Percentiles rank a stretch among this genome's conserved stretches.
Conservation (phyloP, 2,113 vertebrate genomes). For the Furnarius figulus region DNA sequence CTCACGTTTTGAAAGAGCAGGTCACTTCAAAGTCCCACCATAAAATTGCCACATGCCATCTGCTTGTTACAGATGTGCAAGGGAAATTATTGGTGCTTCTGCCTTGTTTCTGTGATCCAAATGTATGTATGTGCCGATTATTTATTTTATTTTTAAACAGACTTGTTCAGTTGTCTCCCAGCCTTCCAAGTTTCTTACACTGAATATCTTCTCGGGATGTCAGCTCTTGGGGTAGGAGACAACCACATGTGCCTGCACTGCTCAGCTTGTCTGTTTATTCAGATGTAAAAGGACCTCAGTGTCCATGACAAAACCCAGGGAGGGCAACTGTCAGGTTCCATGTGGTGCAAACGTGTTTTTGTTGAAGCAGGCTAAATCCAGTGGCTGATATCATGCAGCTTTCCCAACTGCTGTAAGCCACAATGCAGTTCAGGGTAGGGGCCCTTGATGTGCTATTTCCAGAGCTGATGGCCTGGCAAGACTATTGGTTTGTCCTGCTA, state of each 20-base stretch:
- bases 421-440: not conserved
- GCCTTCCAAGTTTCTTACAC: not conserved
- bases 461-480: not conserved
- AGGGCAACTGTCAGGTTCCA: slow-evolving; percentile 41
- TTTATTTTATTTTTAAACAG: slow-evolving; percentile 40
- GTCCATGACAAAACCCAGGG: slow-evolving; percentile 39
- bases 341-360: slow-evolving; percentile 42
- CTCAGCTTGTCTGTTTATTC: not conserved
- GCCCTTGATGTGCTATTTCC: slow-evolving; percentile 3
- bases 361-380: slow-evolving; percentile 17
- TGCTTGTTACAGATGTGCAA: not conserved
- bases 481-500: not conserved
- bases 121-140: slow-evolving; percentile 1
- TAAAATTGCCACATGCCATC: slow-evolving; percentile 21
- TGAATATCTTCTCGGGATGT: not conserved
- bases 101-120: slow-evolving; percentile 49
- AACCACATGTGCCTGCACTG: not conserved
- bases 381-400: not conserved
- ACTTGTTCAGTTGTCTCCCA: not conserved
- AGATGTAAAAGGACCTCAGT: not conserved
- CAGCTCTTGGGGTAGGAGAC: not conserved
- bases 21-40: slow-evolving; percentile 41
- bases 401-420: not conserved
- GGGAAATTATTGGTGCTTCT: slow-evolving; percentile 12
- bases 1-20: slow-evolving; percentile 10